These are phyloP conservation scores for Miichthys miiuy DNA, from an alignment of 2,797 vertebrate genomes.

Conservation along the genomic window DNA sequence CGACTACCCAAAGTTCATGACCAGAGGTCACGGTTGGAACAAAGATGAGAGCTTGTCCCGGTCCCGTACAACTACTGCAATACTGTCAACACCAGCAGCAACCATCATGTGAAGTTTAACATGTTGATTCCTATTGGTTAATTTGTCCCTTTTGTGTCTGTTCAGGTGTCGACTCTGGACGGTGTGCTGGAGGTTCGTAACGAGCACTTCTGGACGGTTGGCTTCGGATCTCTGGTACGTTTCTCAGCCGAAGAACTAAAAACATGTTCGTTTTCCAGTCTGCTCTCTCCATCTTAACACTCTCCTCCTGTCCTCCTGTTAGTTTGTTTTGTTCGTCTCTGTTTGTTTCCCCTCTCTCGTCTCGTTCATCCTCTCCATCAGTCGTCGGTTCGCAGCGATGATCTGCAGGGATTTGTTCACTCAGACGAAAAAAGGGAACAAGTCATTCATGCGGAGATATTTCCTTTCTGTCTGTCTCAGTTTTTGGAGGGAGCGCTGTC, in stretches of 20 bases:
- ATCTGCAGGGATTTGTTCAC: constrained; percentile 53
- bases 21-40: too few species aligned
- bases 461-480: not conserved
- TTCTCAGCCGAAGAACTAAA: not conserved
- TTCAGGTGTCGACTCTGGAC: constrained; percentile 96
- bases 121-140: not conserved
- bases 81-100: not conserved
- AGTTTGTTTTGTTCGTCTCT: not conserved
- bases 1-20: too few species aligned
- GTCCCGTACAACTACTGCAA: too few species aligned
- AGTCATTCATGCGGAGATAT: constrained; percentile 55
- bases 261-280: too few species aligned
- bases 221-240: constrained; percentile 96
- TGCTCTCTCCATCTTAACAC: too few species aligned
- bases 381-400: not conserved
- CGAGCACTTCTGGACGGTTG: constrained; percentile 98
- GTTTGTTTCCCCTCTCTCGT: not conserved
- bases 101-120: not conserved
- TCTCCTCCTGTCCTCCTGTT: constrained; percentile 1
- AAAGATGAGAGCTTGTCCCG: too few species aligned
- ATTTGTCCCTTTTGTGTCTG: constrained; percentile 35
- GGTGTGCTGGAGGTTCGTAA: constrained; percentile 97
- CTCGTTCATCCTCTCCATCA: not conserved
- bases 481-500: constrained; percentile 24
- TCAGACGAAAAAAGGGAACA: constrained; percentile 52